phyloP scores from a whole-genome alignment of 1,140 invertebrate species.

The Sesamia nonagrioides region DNA sequence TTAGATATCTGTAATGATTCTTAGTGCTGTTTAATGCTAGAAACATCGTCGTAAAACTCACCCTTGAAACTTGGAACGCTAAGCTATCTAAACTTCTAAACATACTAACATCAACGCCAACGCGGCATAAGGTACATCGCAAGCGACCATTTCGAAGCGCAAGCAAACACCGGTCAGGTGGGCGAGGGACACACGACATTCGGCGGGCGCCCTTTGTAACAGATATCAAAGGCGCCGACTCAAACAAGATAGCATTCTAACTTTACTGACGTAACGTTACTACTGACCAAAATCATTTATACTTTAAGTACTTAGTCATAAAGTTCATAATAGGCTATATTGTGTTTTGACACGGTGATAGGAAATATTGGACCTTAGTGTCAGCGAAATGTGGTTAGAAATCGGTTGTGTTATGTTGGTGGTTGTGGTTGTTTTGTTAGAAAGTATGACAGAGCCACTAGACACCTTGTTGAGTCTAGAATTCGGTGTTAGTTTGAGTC shows the following conservation, averaged over 20 bases:
- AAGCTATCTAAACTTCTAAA: slow-evolving; percentile 31
- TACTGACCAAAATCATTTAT: slow-evolving; percentile 13
- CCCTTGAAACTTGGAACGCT: not conserved
- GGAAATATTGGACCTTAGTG: not conserved
- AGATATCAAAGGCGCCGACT: slow-evolving; percentile 75
- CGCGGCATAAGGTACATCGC: slow-evolving; percentile 28
- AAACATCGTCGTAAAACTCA: not conserved
- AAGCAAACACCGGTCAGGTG: slow-evolving; percentile 78
- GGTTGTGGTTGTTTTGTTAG: not conserved
- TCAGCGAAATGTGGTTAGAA: not conserved
- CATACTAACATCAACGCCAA: slow-evolving; percentile 36
- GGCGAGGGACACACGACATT: slow-evolving; percentile 73
- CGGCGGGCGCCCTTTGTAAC: slow-evolving; percentile 73
- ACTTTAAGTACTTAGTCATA: not conserved
- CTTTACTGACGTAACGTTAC: slow-evolving; percentile 42
- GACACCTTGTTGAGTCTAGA: slow-evolving; percentile 74
- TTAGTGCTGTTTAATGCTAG: not conserved
- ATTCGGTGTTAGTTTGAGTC: slow-evolving; percentile 56
- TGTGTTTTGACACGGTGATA: not conserved
- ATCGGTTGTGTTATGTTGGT: not conserved
- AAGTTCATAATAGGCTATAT: not conserved
- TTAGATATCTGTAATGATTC: no score
- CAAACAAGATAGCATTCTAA: slow-evolving; percentile 62
- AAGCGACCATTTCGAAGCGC: slow-evolving; percentile 54
- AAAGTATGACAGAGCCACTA: slow-evolving; percentile 60